phyloP scores from a whole-genome alignment of 2,113 vertebrate genomes.

The Peromyscus polionotus region DNA sequence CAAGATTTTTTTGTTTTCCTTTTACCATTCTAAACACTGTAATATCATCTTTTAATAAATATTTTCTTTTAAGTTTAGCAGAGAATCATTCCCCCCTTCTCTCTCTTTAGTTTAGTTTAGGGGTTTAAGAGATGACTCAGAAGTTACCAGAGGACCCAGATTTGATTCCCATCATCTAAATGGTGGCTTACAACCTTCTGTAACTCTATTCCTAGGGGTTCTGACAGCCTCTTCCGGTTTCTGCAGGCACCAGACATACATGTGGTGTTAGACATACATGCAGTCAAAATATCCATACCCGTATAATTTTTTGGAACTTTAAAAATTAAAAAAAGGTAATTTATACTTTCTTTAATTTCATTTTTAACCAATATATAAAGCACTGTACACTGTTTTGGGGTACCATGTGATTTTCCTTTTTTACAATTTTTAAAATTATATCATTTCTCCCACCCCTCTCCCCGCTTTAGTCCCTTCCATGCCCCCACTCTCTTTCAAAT shows the following conservation, averaged over 20 bases:
- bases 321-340: not conserved
- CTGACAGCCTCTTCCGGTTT: not conserved
- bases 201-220: not conserved
- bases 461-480: not conserved
- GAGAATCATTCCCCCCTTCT: not conserved
- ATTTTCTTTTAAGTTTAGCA: not conserved
- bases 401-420: not conserved
- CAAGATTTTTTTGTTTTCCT: not conserved
- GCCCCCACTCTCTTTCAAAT: not conserved
- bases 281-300: not conserved
- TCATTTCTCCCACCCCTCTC: not conserved
- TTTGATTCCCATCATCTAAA: not conserved
- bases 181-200: not conserved
- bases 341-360: not conserved
- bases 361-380: not conserved
- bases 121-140: not conserved
- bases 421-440: not conserved
- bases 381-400: not conserved
- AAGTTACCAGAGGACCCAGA: not conserved
- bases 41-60: not conserved
- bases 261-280: not conserved
- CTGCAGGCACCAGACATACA: not conserved
- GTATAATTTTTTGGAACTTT: not conserved
- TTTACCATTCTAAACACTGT: not conserved
- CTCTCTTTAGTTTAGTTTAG: not conserved